Conservation (phyloP, 2,888 invertebrate genomes). For the Coelopa pilipes region DNA sequence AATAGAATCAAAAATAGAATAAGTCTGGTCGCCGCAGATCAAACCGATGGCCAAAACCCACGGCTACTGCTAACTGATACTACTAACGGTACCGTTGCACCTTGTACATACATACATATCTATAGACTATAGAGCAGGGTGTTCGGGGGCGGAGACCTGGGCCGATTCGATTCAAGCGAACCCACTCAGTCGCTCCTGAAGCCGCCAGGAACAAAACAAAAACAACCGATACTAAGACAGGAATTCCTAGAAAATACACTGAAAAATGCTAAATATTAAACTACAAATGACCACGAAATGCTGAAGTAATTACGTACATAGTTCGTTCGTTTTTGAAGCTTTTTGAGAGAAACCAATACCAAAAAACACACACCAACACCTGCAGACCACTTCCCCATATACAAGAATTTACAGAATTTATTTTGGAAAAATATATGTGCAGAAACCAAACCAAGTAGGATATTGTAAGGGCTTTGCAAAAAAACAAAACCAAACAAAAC, state of each 20-base stretch:
- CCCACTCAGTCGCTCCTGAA: not conserved
- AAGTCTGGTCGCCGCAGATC: not conserved
- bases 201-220: not conserved
- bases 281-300: constrained; percentile 8
- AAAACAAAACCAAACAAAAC: no score
- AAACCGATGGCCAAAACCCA: constrained; percentile 6
- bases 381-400: not conserved
- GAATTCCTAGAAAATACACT: not conserved
- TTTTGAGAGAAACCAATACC: no score
- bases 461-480: no score
- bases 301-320: not conserved
- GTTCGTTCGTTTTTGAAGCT: no score
- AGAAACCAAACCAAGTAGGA: no score
- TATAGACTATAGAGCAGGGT: not conserved
- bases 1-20: constrained; percentile 1
- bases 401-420: no score
- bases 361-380: not conserved
- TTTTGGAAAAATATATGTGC: no score
- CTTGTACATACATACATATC: not conserved
- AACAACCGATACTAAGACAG: not conserved
- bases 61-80: not conserved
- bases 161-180: not conserved
- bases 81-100: not conserved
- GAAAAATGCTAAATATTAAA: constrained; percentile 3
- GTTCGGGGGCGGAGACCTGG: not conserved